Base-by-base conservation (phyloP, 2,797 vertebrate genomes). In the Cossypha heuglini region DNA sequence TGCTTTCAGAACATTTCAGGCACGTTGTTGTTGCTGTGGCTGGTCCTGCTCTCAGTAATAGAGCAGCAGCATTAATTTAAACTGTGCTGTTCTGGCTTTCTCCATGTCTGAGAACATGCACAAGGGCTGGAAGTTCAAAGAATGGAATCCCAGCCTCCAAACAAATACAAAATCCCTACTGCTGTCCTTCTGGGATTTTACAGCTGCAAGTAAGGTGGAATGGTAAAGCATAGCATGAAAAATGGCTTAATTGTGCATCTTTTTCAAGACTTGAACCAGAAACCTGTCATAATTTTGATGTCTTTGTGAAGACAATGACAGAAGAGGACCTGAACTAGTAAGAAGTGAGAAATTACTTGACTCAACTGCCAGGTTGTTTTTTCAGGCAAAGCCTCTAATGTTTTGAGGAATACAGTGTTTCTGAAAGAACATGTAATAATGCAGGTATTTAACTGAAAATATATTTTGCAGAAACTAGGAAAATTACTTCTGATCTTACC, bases 201-300 rank as follows among this genome's bases (percentile, higher is more conserved):
- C 51, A 77, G 29, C 18, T 46, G 48, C 62, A 66, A 63, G 13
- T 21, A 75, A 58, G 48, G 40, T 29, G 25, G 10, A 9, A 46
- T 62, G 48, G 42, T 45, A 46, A 83, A 75, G 28, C 0, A 0
- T 31, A 49, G 63, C 12, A 48, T 0, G 5, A 68, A 75, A 73
- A 90, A 62, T 25, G 38, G 37, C 16, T 52, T 74, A 7, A 55
- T 66, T 86, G 21, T 4, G 26, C 31, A 62, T 45, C 16, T 78
- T 80, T 76, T 67, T 54, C 33, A 81, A 59, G 40, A 22, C 45
- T 43, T 73, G 51, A 84, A 75, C 20, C 29, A 68, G 43, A 64
- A 86, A n/a, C 7, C 11, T 42, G 31, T 18, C 24, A 37, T 51
- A 28, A 14, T 58, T 62, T 20, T 62, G 42, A 38, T 35, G 49